Conservation (phyloP, 2,113 vertebrate species). For the Ovis aries region DNA sequence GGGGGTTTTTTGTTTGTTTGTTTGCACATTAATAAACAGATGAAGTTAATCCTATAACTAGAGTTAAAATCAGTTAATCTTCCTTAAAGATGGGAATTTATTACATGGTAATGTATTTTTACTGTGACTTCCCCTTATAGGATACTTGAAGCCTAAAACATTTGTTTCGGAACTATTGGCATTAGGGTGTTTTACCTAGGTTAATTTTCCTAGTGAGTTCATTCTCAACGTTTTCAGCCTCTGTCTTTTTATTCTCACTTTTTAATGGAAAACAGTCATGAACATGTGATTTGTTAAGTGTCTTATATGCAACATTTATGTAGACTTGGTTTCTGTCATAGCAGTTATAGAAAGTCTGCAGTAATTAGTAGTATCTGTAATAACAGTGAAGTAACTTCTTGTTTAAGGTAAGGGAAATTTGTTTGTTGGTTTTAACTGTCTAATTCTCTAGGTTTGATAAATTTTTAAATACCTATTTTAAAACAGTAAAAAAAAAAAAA, state of each 20-base stretch:
- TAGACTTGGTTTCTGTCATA: neutral
- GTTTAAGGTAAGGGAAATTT: neutral
- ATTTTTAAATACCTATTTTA: constrained; percentile 26
- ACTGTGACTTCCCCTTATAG: neutral
- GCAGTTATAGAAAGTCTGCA: neutral
- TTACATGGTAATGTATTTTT: neutral
- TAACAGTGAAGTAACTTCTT: neutral
- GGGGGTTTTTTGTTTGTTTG: neutral
- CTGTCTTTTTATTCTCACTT: neutral
- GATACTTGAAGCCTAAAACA: constrained; percentile 1
- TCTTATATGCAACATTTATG: neutral
- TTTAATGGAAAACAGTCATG: constrained; percentile 10
- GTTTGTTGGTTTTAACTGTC: neutral
- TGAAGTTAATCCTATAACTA: neutral
- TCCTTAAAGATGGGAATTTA: constrained; percentile 20
- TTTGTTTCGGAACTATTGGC: neutral
- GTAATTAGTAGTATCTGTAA: constrained; percentile 6
- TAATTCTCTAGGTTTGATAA: neutral
- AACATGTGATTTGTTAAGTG: neutral
- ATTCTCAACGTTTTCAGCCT: neutral
- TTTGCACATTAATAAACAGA: neutral
- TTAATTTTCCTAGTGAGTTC: constrained; percentile 37
- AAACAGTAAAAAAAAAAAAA: neutral
- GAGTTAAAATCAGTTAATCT: neutral
- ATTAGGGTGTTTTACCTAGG: neutral